phyloP scores from a whole-genome alignment of 2,888 invertebrate species.

The Drosophila mimetica region DNA sequence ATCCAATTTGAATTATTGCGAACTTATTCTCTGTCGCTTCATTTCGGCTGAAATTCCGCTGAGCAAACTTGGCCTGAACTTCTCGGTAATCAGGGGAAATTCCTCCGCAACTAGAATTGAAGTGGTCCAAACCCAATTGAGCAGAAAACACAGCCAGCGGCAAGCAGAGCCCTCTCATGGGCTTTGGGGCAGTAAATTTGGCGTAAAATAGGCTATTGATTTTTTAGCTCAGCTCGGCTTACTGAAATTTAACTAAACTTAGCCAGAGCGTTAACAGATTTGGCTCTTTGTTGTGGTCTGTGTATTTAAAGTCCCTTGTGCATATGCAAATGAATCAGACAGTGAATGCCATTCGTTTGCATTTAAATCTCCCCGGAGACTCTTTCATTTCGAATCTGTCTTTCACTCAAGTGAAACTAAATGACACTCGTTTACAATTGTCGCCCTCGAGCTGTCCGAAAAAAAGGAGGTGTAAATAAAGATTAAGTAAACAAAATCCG shows the following conservation, averaged over 20 bases:
- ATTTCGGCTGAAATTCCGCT: constrained; percentile 20
- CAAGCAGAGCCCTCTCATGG: constrained; percentile 14
- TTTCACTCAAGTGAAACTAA: constrained; percentile 51
- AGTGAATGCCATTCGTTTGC: constrained; percentile 36
- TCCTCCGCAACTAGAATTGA: constrained; percentile 27
- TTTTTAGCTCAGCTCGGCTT: constrained; percentile 25
- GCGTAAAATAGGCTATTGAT: constrained; percentile 49
- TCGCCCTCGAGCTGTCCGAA: constrained; percentile 39
- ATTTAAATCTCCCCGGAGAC: constrained; percentile 13
- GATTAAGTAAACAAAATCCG: constrained; percentile 38
- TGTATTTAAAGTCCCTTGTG: constrained; percentile 9
- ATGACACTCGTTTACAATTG: constrained; percentile 73
- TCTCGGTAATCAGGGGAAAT: constrained; percentile 32
- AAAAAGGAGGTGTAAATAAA: constrained; percentile 27
- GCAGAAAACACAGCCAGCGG: constrained; percentile 34
- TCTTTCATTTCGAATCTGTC: constrained; percentile 27
- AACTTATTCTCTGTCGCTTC: constrained; percentile 23
- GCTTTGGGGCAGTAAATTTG: constrained; percentile 41
- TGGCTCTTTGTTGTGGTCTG: constrained; percentile 20
- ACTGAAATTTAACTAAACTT: constrained; percentile 33
- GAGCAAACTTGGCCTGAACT: constrained; percentile 29
- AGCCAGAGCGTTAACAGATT: constrained; percentile 27
- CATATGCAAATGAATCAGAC: constrained; percentile 33
- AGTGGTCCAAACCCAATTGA: constrained; percentile 42
- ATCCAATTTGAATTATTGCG: constrained; percentile 31